Conservation (phyloP, 2,797 vertebrate genomes). For the Tenualosa thibaudeaui region DNA sequence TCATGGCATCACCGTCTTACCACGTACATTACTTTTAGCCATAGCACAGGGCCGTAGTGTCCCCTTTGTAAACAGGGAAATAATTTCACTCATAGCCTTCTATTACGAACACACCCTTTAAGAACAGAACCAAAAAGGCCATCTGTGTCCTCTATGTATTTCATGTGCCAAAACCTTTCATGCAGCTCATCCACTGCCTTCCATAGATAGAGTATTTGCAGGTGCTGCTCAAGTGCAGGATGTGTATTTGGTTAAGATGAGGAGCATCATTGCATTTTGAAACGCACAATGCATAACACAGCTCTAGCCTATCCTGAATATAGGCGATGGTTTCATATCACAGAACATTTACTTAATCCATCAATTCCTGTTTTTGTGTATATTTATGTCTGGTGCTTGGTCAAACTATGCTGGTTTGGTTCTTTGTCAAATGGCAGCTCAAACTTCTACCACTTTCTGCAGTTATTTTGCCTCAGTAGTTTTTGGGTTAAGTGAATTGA, state of each 20-base stretch:
- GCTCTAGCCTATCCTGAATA: background rate
- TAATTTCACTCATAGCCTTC: background rate
- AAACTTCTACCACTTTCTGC: background rate
- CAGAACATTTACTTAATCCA: background rate
- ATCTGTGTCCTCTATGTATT: background rate
- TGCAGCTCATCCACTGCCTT: slow-evolving; percentile 3
- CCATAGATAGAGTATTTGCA: background rate
- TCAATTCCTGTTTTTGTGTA: background rate
- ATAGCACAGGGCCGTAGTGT: background rate
- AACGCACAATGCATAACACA: background rate
- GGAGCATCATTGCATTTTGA: background rate
- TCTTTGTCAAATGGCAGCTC: background rate
- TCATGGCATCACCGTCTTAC: background rate
- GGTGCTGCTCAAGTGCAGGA: background rate
- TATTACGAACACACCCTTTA: background rate
- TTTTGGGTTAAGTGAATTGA: background rate
- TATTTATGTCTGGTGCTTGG: background rate
- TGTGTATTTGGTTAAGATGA: background rate
- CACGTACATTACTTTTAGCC: background rate
- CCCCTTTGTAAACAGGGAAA: background rate
- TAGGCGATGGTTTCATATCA: background rate
- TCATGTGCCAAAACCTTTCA: background rate
- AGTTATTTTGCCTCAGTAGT: background rate
- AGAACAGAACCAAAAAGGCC: background rate
- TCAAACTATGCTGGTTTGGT: background rate